These are phyloP conservation scores for Hystrix cristata DNA, from an alignment of 2,113 vertebrate species.

Conservation along the genomic window DNA sequence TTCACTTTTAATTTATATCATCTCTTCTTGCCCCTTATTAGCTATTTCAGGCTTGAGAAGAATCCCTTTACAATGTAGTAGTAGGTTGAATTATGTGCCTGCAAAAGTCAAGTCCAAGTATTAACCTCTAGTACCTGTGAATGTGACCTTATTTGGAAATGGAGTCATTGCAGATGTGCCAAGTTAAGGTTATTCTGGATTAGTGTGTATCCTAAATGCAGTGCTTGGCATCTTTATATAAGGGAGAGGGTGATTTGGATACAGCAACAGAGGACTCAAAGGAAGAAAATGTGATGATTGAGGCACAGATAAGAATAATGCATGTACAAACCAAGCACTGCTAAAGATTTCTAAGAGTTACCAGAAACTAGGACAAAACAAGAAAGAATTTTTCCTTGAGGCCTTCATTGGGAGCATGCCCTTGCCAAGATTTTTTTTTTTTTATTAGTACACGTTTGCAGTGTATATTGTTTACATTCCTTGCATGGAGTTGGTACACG, in stretches of 20 bases:
- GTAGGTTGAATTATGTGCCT: background rate
- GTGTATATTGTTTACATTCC: background rate
- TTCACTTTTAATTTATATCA: background rate
- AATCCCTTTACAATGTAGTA: background rate
- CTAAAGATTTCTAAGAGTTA: background rate
- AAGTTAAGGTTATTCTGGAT: background rate
- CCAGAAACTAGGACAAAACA: background rate
- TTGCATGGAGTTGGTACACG: background rate
- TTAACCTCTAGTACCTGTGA: background rate
- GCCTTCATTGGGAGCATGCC: background rate
- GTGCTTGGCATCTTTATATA: background rate
- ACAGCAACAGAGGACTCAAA: background rate
- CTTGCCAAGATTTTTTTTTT: background rate
- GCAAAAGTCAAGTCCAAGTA: background rate
- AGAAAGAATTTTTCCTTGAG: background rate
- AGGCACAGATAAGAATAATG: background rate
- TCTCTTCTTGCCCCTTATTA: background rate
- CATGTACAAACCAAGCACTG: background rate
- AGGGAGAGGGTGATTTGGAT: background rate
- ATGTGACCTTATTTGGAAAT: background rate
- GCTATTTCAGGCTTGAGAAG: background rate
- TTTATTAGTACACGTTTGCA: background rate
- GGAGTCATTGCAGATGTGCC: background rate
- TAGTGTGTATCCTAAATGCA: background rate
- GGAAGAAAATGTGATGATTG: background rate